A percentile compares a stretch with the other conserved stretches of the same genome.
Conservation (phyloP, 2,113 vertebrate species). For the Geococcyx californianus region DNA sequence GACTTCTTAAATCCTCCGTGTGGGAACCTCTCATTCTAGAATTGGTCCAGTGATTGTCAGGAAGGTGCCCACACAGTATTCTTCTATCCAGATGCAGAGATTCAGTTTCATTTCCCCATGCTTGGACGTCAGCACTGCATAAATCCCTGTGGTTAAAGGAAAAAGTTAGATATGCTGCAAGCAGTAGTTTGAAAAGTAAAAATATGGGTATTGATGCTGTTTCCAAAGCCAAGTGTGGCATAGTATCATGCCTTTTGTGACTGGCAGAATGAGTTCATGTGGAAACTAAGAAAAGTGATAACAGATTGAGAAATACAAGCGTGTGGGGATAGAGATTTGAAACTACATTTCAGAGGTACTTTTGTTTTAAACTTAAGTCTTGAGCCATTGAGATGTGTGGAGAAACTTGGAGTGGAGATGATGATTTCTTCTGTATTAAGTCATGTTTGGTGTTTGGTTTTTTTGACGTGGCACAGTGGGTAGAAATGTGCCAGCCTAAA, state of each 20-base stretch:
- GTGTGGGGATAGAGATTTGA: neutral
- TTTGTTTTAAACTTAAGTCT: neutral
- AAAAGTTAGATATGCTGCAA: neutral
- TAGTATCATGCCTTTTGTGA: neutral
- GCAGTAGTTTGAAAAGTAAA: neutral
- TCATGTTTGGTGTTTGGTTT: neutral
- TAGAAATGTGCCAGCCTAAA: neutral
- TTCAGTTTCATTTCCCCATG: fast-evolving
- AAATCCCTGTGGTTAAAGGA: neutral
- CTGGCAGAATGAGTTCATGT: neutral
- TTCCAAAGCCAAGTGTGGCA: neutral
- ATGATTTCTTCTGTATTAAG: neutral
- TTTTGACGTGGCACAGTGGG: neutral
- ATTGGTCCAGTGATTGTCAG: neutral
- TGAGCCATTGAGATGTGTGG: neutral
- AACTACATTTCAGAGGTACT: neutral
- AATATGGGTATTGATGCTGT: neutral
- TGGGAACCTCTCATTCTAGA: neutral
- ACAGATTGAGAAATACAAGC: neutral
- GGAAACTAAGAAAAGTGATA: neutral
- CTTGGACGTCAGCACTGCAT: neutral
- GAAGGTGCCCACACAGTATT: neutral
- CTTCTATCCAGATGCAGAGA: neutral
- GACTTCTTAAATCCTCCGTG: neutral
- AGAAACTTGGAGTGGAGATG: neutral